These are phyloP conservation scores for Kradibia gibbosae DNA, from an alignment of 1,140 invertebrate genomes.

Conservation along the genomic window DNA sequence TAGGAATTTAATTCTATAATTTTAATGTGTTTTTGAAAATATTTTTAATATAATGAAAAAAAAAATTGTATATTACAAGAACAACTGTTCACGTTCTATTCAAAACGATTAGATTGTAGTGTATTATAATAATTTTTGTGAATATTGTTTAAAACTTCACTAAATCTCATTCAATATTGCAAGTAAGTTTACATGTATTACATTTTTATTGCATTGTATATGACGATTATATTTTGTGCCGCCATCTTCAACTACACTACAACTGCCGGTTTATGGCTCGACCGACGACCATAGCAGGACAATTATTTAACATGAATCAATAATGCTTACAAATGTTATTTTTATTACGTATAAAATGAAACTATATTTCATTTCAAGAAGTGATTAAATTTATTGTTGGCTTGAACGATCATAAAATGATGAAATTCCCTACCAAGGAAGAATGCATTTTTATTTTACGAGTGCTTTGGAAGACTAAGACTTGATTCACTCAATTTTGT, in stretches of 20 bases:
- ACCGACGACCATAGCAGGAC: neutral
- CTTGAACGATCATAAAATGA: neutral
- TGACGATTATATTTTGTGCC: neutral
- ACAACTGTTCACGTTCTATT: too few relatives aligned
- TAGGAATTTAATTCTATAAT: too few relatives aligned
- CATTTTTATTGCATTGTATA: neutral
- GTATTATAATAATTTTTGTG: too few relatives aligned
- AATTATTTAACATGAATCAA: conserved; percentile 18
- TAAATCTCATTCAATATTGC: neutral
- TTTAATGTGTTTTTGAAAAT: too few relatives aligned
- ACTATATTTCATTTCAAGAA: neutral
- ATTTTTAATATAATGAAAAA: too few relatives aligned
- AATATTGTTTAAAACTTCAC: too few relatives aligned
- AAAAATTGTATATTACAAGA: too few relatives aligned
- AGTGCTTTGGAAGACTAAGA: neutral
- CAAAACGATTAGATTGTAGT: too few relatives aligned
- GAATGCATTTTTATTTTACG: neutral
- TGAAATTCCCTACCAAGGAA: neutral
- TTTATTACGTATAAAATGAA: conserved; percentile 20
- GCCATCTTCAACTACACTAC: neutral
- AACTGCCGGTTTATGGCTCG: neutral
- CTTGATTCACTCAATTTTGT: neutral
- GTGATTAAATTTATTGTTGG: neutral
- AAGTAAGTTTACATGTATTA: neutral
- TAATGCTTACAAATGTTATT: conserved; percentile 16